These are phyloP conservation scores for Pseudochirops cupreus DNA, from an alignment of 2,797 vertebrate genomes.

Conservation along the genomic window DNA sequence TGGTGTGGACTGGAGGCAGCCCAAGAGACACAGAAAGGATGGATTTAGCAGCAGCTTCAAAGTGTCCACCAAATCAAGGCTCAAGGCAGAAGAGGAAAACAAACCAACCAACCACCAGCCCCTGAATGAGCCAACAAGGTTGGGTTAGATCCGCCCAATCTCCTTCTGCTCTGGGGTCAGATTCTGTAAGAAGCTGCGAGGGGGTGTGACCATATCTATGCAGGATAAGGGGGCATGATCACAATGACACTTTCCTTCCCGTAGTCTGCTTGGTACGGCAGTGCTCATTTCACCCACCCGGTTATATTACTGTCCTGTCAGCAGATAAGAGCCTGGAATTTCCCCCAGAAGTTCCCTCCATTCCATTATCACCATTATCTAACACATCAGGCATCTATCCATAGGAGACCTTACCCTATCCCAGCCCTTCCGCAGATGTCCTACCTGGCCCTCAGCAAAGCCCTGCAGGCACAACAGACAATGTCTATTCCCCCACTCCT, in stretches of 20 bases:
- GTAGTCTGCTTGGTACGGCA: neutral
- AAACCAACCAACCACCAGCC: neutral
- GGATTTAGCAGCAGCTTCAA: neutral
- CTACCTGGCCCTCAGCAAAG: neutral
- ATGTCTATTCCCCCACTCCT: neutral
- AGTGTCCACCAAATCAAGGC: neutral
- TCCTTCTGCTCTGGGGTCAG: too few species aligned
- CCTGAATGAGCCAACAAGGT: neutral
- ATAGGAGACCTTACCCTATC: neutral
- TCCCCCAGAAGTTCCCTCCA: neutral
- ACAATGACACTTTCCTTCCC: neutral
- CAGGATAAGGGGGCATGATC: neutral
- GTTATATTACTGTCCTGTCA: neutral
- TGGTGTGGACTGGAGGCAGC: neutral
- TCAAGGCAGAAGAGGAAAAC: neutral
- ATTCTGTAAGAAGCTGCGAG: neutral
- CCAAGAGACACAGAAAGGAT: neutral
- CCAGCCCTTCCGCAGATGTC: neutral
- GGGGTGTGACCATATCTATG: neutral
- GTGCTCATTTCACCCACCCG: neutral
- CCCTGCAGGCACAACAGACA: neutral
- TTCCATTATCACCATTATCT: neutral
- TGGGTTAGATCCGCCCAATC: too few species aligned
- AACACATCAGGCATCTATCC: neutral
- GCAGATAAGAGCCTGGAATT: neutral